Evolutionary conservation across 2,113 vertebrate genomes (phyloP).

Genomic region (Sander lucioperca): DNA sequence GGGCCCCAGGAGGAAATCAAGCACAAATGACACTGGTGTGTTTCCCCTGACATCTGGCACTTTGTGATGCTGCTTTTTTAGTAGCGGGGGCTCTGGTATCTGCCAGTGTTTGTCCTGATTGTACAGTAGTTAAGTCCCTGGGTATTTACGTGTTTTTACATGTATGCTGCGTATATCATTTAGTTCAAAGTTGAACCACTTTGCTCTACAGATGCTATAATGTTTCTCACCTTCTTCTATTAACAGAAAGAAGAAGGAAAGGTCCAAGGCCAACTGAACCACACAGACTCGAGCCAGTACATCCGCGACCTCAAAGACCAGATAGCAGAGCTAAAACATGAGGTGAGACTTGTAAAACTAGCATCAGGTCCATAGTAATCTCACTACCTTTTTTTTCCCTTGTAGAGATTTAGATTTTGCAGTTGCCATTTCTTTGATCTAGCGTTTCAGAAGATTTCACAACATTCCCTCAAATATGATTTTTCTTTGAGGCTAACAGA

Average conservation of each 20-base stretch:
- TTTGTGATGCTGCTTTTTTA: conserved; percentile 10
- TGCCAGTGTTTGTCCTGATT: background rate
- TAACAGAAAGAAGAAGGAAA: conserved; percentile 98
- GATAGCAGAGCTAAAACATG: conserved; percentile 94
- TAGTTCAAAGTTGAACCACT: background rate
- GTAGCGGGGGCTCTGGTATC: background rate
- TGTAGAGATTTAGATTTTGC: conserved; percentile 40
- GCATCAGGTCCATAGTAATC: background rate
- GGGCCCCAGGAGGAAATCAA: conserved; percentile 71
- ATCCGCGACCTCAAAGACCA: conserved; percentile 97
- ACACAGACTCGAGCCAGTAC: conserved; percentile 96
- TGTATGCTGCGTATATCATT: too few species aligned
- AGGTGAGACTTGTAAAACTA: conserved; percentile 85
- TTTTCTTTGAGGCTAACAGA: conserved; percentile 60
- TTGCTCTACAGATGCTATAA: background rate
- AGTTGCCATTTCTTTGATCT: conserved; percentile 47
- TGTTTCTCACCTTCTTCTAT: background rate
- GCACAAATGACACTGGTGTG: conserved; percentile 51
- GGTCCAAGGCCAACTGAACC: conserved; percentile 97
- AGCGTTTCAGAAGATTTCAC: conserved; percentile 33
- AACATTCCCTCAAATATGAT: conserved; percentile 55
- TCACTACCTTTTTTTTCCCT: background rate
- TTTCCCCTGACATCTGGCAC: conserved; percentile 53
- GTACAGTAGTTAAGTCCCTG: background rate
- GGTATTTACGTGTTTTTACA: background rate